Conservation (phyloP, 2,113 vertebrate genomes). For the Orthonyx spaldingii region DNA sequence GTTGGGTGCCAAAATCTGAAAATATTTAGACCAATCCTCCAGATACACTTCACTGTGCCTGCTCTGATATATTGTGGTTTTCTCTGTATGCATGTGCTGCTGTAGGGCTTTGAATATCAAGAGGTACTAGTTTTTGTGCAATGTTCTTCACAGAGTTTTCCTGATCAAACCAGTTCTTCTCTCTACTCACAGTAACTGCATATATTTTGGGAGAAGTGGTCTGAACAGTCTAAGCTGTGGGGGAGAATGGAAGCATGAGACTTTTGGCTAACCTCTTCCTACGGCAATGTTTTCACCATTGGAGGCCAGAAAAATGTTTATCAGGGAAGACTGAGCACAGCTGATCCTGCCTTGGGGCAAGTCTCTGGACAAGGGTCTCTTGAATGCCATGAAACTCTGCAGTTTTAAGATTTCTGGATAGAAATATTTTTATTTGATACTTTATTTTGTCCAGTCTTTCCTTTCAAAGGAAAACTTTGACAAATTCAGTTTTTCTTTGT, state of each 20-base stretch:
- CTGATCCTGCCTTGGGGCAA: not conserved
- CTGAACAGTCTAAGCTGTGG: not conserved
- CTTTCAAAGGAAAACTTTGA: not conserved
- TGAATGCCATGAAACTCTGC: fast-evolving
- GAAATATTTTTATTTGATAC: not conserved
- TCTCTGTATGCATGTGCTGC: not conserved
- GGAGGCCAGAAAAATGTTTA: not conserved
- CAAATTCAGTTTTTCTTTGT: not conserved
- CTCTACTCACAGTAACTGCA: not conserved
- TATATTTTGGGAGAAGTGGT: not conserved
- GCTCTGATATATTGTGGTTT: not conserved
- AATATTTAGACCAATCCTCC: not conserved
- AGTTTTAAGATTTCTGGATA: not conserved
- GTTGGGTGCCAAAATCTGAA: not conserved
- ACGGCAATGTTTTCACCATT: not conserved
- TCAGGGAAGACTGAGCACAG: not conserved
- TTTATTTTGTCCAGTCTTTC: not conserved
- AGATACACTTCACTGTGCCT: not conserved
- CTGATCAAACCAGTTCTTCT: not conserved
- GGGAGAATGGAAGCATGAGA: not conserved
- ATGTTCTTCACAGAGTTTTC: not conserved
- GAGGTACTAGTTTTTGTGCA: not conserved
- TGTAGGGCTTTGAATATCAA: not conserved
- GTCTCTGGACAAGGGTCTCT: not conserved
- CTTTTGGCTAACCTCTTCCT: not conserved